Percentiles rank a stretch among this genome's conserved stretches.
Conservation (phyloP, 2,888 invertebrate genomes). For the Cephus spinipes region DNA sequence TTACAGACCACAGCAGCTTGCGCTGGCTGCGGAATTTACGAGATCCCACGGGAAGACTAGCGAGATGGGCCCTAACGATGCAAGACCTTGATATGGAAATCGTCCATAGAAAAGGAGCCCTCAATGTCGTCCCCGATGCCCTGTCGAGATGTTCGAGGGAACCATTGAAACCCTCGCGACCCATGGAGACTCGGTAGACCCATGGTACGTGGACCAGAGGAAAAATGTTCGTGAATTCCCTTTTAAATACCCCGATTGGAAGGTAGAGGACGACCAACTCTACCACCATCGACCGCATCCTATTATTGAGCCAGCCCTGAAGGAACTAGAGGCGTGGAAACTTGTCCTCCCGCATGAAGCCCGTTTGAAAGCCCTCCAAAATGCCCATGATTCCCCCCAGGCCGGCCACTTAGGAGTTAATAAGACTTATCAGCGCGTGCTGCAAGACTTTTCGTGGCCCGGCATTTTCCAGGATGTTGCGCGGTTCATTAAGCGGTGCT, state of each 20-base stretch:
- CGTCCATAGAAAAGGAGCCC: too few relatives aligned
- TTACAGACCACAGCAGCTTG: neutral
- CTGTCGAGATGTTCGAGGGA: conserved; percentile 16
- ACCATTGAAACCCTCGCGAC: neutral
- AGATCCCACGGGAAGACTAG: too few relatives aligned
- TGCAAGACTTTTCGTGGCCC: too few relatives aligned
- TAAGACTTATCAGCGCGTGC: too few relatives aligned
- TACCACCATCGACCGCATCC: conserved; percentile 8
- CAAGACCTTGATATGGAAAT: too few relatives aligned
- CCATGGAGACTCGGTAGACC: conserved; percentile 2
- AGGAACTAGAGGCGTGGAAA: conserved; percentile 8
- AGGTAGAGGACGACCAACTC: conserved; percentile 14
- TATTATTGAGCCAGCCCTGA: conserved; percentile 15
- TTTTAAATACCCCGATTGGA: conserved; percentile 17
- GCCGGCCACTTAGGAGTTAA: neutral
- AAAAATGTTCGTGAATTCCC: conserved; percentile 11
- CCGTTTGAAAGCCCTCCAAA: neutral
- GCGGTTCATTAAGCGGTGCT: too few relatives aligned
- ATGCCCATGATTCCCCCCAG: conserved; percentile 5
- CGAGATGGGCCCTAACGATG: too few relatives aligned
- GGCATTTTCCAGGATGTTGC: too few relatives aligned
- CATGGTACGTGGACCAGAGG: conserved; percentile 12
- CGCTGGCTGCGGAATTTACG: conserved; percentile 5
- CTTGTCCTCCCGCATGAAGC: conserved; percentile 8
- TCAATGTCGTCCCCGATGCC: conserved; percentile 24